Base-by-base conservation (phyloP, 2,888 invertebrate genomes). In the Phyllotreta cruciferae region DNA sequence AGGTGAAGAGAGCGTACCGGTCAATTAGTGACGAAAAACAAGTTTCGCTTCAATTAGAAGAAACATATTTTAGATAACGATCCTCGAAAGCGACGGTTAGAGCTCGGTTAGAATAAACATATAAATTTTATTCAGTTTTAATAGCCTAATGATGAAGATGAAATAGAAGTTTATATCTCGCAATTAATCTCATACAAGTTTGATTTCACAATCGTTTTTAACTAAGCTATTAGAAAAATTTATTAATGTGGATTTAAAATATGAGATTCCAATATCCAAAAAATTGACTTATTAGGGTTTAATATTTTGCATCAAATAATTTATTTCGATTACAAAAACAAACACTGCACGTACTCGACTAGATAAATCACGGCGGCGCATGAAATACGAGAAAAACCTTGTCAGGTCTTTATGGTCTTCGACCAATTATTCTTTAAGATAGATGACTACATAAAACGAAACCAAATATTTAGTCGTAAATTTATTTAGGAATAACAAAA, bases 21-120 rank as follows among this genome's bases (percentile, higher is more conserved):
- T 62, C 62, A 62, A 65, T 65, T 65, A 65, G 62, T 62, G 62
- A 52, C 39, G 24, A 37, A 13, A 38, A 65, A 62, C 65, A 60
- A 65, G 62, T 65, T 65, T 56, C 37, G 34, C 39, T 60, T 60
- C 60, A 56, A 64, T 64, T 60, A 64, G 45, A 37, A 60, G 54
- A 13, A 56, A 52, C 52, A 56, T 64, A 56, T 56, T 60, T 64
- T 8, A 56, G 60, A 64, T 64, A 52, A 24, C 38, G 44, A 60
- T 60, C 58, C 24, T 36, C 1, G 55, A 57, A 63, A 41, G 49
- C 55, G 63, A 38, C 47, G 54, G 47, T 47, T 60, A 24, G 11
- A 56, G 13, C 38, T 9, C 24, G 24, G 24, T 24, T 24, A 24
- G 24, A 24, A 24, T 24, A 24, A 24, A 24, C 24, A 24, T 24